phyloP scores from a whole-genome alignment of 2,113 vertebrate species.

The Egretta garzetta region DNA sequence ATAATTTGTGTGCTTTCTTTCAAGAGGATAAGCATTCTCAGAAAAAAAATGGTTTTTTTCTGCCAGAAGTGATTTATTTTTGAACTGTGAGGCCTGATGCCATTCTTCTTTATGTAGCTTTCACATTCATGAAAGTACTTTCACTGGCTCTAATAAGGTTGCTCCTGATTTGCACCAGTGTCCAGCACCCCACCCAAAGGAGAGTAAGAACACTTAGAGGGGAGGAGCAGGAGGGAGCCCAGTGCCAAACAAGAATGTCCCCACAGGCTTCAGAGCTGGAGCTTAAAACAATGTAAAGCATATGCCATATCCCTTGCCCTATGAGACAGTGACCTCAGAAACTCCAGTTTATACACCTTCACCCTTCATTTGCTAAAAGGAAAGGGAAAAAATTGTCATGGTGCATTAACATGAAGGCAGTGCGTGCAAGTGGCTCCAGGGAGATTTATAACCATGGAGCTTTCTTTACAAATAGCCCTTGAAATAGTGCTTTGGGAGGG shows the following conservation, averaged over 20 bases:
- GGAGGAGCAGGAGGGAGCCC: neutral
- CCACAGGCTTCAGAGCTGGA: neutral
- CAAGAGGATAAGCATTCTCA: neutral
- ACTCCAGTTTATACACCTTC: constrained; percentile 11
- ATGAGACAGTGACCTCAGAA: neutral
- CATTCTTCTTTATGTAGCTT: neutral
- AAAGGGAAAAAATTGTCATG: constrained; percentile 30
- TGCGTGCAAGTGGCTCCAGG: neutral
- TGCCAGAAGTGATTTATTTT: neutral
- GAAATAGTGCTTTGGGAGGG: neutral
- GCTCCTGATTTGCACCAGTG: neutral
- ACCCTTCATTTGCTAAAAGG: constrained; percentile 3
- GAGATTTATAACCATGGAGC: neutral
- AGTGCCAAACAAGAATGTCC: neutral
- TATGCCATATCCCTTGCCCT: neutral
- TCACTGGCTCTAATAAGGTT: neutral
- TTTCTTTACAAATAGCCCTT: constrained; percentile 27
- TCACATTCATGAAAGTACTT: neutral
- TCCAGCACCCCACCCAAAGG: neutral
- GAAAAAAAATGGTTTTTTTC: neutral
- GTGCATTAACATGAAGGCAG: constrained; percentile 3
- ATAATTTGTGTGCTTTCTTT: neutral
- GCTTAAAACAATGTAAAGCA: neutral
- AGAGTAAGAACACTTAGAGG: neutral
- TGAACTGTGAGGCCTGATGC: neutral